A percentile compares a stretch with the other conserved stretches of the same genome.
These are phyloP conservation scores for Mesoclemmys tuberculata DNA, from an alignment of 2,113 vertebrate species.

Conservation along the genomic window DNA sequence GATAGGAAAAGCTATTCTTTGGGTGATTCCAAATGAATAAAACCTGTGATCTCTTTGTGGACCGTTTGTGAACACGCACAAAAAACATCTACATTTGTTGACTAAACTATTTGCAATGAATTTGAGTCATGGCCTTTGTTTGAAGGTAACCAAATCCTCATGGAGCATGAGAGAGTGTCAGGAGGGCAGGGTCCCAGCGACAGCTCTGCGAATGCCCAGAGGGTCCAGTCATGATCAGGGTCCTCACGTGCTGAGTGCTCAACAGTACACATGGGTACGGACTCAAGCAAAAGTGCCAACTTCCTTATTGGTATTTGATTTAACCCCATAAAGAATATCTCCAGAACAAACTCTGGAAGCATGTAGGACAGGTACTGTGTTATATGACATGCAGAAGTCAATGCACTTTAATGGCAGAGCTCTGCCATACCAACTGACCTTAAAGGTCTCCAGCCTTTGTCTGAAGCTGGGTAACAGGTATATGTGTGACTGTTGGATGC, in stretches of 20 bases:
- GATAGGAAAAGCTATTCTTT: fast-evolving
- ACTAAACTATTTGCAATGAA: neutral
- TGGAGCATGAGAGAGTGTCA: neutral
- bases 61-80: neutral
- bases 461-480: neutral
- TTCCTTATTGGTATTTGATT: neutral
- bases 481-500: neutral
- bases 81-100: neutral
- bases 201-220: neutral
- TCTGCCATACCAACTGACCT: neutral
- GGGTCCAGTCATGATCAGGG: neutral
- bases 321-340: neutral
- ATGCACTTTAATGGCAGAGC: neutral
- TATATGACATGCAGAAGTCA: neutral
- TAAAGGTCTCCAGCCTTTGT: neutral
- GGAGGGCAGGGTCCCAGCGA: fast-evolving
- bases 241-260: neutral
- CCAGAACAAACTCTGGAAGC: neutral
- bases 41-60: fast-evolving
- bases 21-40: fast-evolving
- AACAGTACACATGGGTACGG: neutral
- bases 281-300: neutral
- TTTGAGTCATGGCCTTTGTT: fast-evolving
- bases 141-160: fast-evolving
- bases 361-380: neutral